These are phyloP conservation scores for Holotrichia oblita DNA, from an alignment of 1,140 invertebrate genomes.

Conservation along the genomic window DNA sequence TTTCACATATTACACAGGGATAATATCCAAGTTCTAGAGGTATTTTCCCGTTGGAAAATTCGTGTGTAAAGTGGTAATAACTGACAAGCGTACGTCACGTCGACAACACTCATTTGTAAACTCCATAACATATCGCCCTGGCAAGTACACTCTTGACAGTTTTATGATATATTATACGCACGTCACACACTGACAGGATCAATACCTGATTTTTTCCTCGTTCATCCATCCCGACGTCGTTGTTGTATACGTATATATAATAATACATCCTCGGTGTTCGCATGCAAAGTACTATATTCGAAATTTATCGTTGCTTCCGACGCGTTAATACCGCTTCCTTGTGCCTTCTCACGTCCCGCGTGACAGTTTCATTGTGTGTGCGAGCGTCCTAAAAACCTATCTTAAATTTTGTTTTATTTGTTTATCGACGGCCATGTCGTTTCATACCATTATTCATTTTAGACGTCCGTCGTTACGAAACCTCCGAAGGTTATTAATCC, in stretches of 20 bases:
- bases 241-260: too few species aligned
- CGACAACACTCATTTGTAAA: constrained; percentile 33
- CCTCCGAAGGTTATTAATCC: constrained; percentile 9
- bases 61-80: constrained; percentile 14
- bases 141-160: constrained; percentile 26
- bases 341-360: not conserved
- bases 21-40: not conserved
- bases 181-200: constrained; percentile 18
- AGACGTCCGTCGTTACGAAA: not conserved
- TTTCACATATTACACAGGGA: not conserved
- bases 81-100: constrained; percentile 19
- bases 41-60: not conserved
- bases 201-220: constrained; percentile 28
- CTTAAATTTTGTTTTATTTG: constrained; percentile 31
- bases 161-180: constrained; percentile 30
- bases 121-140: constrained; percentile 23
- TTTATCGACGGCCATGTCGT: not conserved
- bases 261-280: not conserved
- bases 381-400: constrained; percentile 1
- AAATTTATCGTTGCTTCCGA: constrained; percentile 26
- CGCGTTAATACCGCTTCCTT: constrained; percentile 26
- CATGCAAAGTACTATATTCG: constrained; percentile 19
- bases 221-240: not conserved
- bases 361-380: constrained; percentile 23
- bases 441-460: constrained; percentile 29